Evolutionary conservation across 2,113 vertebrate species (phyloP), one percentile per base, ranked within the genome.

Genomic region (Strix aluco): DNA sequence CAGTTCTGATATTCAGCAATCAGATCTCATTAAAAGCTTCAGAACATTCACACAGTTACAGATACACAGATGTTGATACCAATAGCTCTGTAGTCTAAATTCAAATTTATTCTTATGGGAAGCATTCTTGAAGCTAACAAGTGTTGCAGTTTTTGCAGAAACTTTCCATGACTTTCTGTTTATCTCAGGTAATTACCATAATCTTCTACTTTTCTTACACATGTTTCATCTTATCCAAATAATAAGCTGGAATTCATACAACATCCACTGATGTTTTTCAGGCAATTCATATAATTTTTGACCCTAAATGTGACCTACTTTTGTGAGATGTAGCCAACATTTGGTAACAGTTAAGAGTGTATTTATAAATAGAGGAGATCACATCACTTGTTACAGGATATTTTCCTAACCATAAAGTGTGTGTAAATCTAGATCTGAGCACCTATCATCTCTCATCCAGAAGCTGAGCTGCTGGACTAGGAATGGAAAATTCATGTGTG

Each of bases 311-410:
- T 79, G 57, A 87, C 49, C 36, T 85, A 9, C 4, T 36, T 91
- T 67, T 78, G 34, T 63, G 79, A 40, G 47, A 55, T 10, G 5
- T 80, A 54, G 15, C 36, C 62, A 91, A 89, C 94, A 94, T 91
- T 92, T 92, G 77, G 69, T 78, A 96, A 83, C 42, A 84, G 47
- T 92, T 96, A 92, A 59, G 52, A 55, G 16, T 58, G 5, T 69
- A 34, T 90, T 89, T 92, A 58, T 78, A 87, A 38, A 78, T 6
- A 74, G 5, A 74, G 21, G 5, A 8, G 16, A 74, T 79, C 38
- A 47, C 25, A 57, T 90, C 47, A 25, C 29, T 58, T 75, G 29
- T 61, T 88, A 51, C 10, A 80, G 9, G 15, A 29, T 55, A 87
- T 85, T 96, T 94, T 93, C 70, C 32, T 87, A n/a, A 71, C 20